Base-by-base conservation (phyloP, 1,140 invertebrate species). In the Trichoplusia ni region DNA sequence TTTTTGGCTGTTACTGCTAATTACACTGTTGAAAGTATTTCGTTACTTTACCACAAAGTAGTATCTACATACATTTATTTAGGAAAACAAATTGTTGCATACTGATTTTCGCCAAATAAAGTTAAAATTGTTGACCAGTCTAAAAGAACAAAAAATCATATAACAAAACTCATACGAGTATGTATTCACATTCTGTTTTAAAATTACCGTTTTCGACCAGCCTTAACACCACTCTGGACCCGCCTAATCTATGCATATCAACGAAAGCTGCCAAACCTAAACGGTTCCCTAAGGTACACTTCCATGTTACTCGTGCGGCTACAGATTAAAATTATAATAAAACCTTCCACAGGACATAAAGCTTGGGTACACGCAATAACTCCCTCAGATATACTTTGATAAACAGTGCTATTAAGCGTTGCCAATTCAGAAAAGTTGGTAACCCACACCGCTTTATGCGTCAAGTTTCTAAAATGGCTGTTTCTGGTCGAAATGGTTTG, bases 281-380 rank as follows among this genome's bases (percentile, higher is more conserved):
- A 49, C 14, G 7, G 46, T 29, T 31, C 46, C 46, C n/a, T 5
- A 8, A 3, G 46, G 46, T 31, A 14, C 46, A 18, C 46, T 49
- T 49, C 2, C 13, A 42, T 14, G 13, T 25, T 25, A 8, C 46
- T 49, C 27, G 31, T 49, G 31, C 21, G 38, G 46, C 14, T 25
- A 27, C 14, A 23, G 25, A 49, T 49, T 49, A 31, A 33, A 49
- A 49, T 49, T 29, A 49, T 23, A 49, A 49, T 29, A 49, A 49
- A 49, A 49, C 27, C 27, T 31, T 11, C 31, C 25, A 11, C 7
- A 49, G 13, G 46, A 14, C 46, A 29, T 42, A 42, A 42, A 18
- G 14, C 18, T 35, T 35, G 14, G n/a, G 38, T 42, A 19, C 38
- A 42, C 16, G 13, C 6, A 35, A 14, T 42, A 18, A 8, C 38